Evolutionary conservation across 2,888 invertebrate species (phyloP), one percentile per base, ranked within the genome.

Genomic region (Drosophila leonis): DNA sequence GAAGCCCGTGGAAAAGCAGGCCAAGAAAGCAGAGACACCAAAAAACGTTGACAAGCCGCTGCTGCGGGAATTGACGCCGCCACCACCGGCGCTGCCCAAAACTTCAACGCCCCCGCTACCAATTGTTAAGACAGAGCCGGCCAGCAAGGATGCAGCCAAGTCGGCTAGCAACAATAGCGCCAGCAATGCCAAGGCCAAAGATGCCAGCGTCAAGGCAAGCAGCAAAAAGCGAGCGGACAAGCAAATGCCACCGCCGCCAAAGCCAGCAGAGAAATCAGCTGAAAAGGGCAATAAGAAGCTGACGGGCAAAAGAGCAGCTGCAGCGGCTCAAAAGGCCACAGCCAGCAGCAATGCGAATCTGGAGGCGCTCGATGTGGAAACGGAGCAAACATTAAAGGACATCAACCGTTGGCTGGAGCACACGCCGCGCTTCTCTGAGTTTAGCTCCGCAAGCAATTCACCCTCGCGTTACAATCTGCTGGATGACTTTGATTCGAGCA

Each of bases 401-500:
- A 97, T 97, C 46, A 97, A 97, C 91, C 97, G 97, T 88, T 97
- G 97, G 97, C 93, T 98, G 69, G 97, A 97, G 88, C 97, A 97
- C 83, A 96, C 97, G 0, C 97, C 97, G 0, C 95, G 95, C 80
- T 95, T 95, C 72, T 95, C 96, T 0, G 96, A 95, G 82, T 95
- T 95, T 76, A 97, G 96, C 82, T 97, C 97, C 0, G 96, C 95
- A 9, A 96, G 96, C 85, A 97, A 96, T 92, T 97, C 97, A 0
- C 96, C 96, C 0, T 95, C 96, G 3, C 95, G 95, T 71, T 95
- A 95, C 48, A 94, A 95, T 75, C 94, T 95, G 5, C 93, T 95
- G 4, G 95, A 96, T 89, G 95, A 96, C 82, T 93, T 94, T 65
- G 94, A 94, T 80, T 90, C 93, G 27, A 88, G 92, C 39, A 92